These are phyloP conservation scores for Proteles cristata DNA, from an alignment of 2,113 vertebrate genomes.

Conservation along the genomic window DNA sequence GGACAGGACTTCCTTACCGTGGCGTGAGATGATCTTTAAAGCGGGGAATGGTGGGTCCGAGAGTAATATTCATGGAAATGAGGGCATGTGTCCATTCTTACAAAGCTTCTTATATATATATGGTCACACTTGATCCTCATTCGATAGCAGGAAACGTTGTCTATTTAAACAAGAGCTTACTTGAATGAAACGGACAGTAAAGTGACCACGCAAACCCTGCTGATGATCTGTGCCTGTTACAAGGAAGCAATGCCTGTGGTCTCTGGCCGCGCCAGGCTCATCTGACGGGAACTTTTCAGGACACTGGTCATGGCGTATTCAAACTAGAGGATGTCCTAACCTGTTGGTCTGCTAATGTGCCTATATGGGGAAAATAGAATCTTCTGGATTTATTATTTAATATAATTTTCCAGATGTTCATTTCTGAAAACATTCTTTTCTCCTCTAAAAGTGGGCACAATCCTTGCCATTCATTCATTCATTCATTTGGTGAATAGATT, in stretches of 20 bases:
- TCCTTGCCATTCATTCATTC: neutral
- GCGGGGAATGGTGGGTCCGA: neutral
- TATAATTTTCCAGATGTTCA: neutral
- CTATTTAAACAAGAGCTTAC: neutral
- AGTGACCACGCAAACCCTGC: conserved; percentile 1
- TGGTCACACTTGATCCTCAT: neutral
- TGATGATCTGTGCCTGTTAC: neutral
- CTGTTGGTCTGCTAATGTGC: neutral
- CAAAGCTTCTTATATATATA: neutral
- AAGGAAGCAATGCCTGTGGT: neutral
- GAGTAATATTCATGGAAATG: neutral
- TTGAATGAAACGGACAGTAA: neutral
- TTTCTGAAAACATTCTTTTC: neutral
- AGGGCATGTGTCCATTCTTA: neutral
- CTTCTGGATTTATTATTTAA: neutral
- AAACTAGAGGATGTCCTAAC: conserved; percentile 16
- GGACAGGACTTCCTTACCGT: neutral
- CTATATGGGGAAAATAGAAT: conserved; percentile 11
- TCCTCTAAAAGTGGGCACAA: neutral
- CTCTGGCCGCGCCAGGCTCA: neutral
- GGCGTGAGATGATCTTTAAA: conserved; percentile 29
- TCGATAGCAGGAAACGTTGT: neutral
- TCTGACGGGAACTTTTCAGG: neutral
- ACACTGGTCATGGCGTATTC: neutral
- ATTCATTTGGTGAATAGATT: neutral